phyloP scores from a whole-genome alignment of 2,888 invertebrate species.

The Lepeophtheirus nordmannii region DNA sequence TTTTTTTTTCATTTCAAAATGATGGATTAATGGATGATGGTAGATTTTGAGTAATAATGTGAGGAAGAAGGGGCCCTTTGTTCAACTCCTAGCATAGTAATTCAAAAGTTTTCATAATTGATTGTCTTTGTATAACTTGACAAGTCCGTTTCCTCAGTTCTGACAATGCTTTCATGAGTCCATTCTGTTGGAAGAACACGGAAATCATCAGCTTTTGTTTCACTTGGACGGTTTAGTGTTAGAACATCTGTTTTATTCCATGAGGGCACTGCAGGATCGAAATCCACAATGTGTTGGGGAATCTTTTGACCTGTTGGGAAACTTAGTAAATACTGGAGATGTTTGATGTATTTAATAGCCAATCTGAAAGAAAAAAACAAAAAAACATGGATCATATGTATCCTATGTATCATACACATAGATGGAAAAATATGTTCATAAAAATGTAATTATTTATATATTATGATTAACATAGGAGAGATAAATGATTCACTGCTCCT shows the following conservation, averaged over 20 bases:
- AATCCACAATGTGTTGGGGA: constrained; percentile 13
- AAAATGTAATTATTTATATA: too few relatives aligned
- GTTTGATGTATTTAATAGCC: constrained; percentile 18
- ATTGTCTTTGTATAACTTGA: not conserved
- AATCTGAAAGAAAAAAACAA: constrained; percentile 14
- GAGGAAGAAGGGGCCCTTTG: too few relatives aligned
- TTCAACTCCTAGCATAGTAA: too few relatives aligned
- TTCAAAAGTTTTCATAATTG: constrained; percentile 1
- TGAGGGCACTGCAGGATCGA: constrained; percentile 13
- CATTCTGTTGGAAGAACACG: not conserved
- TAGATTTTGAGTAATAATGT: too few relatives aligned
- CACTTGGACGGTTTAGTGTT: not conserved
- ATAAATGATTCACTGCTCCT: too few relatives aligned
- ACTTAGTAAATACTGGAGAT: constrained; percentile 21
- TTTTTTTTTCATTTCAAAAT: too few relatives aligned
- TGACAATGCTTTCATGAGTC: not conserved
- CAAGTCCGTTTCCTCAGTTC: not conserved
- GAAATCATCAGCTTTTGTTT: not conserved
- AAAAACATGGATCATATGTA: not conserved
- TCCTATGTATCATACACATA: too few relatives aligned
- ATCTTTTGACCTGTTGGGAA: constrained; percentile 17
- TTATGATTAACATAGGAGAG: too few relatives aligned
- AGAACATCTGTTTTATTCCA: constrained; percentile 8
- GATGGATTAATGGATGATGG: too few relatives aligned
- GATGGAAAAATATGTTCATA: too few relatives aligned